Evolutionary conservation across 2,797 vertebrate genomes (phyloP), one percentile per base, ranked within the genome.

Genomic region (Enteromius radiatus): DNA sequence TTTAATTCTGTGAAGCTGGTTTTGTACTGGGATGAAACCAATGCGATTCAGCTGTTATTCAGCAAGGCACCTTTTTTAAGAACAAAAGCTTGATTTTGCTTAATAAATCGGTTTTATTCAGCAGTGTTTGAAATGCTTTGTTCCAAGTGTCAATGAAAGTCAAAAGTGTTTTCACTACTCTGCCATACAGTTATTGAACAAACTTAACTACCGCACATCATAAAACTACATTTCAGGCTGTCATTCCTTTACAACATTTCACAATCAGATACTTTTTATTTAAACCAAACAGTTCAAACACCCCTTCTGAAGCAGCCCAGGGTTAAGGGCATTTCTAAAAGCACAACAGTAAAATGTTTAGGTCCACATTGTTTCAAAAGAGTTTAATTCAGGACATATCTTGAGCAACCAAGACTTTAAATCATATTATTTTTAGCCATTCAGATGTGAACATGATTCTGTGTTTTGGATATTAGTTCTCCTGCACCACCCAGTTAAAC

Each of bases 61-160:
- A 74, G 11, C 15, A 81, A 45, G 56, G 15, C 78, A 73, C 21
- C 17, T 49, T 78, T 78, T 76, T 75, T 47, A 47, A 69, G 81
- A 79, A 86, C 64, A 80, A 86, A 83, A 38, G 81, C 76, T 43
- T 63, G 63, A 68, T 61, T 67, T 56, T 69, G 59, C 59, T 41
- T 82, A 36, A 78, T 54, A 47, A 79, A 59, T 67, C 1, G 1
- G 38, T 65, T 71, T 76, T 59, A 49, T 75, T 79, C 61, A 74
- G 33, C 47, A 45, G 49, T 11, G 36, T 19, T 76, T 65, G 23
- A 75, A 65, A 71, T 71, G 26, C 21, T 54, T 54, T 68, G 59
- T 41, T 49, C 1, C 31, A 67, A 65, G 23, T 45, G 41, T 64
- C 79, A 63, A 45, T 23, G 36, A 54, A 56, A 64, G 45, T 41